These are phyloP conservation scores for Drosophila testacea DNA, from an alignment of 2,888 invertebrate species.

Conservation along the genomic window DNA sequence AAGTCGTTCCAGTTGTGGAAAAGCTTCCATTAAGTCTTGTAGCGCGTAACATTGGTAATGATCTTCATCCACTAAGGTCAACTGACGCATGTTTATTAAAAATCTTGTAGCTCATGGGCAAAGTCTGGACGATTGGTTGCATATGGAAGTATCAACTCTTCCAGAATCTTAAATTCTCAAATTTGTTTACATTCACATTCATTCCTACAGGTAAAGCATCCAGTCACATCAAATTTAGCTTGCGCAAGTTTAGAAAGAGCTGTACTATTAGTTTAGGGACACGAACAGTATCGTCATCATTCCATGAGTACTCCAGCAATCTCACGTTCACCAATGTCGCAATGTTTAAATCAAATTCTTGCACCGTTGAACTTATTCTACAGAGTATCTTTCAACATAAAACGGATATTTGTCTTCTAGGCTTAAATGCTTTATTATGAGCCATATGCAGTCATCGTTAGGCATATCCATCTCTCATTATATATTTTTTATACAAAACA, in stretches of 20 bases:
- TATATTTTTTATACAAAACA: neutral
- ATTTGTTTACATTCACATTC: neutral
- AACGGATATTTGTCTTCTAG: constrained; percentile 25
- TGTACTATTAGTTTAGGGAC: neutral
- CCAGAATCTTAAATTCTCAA: constrained; percentile 1
- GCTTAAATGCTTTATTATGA: constrained; percentile 24
- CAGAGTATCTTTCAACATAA: constrained; percentile 17
- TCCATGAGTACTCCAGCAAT: constrained; percentile 8
- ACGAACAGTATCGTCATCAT: neutral
- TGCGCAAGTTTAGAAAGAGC: constrained; percentile 3
- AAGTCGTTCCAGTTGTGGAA: constrained; percentile 24
- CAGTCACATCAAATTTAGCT: constrained; percentile 15
- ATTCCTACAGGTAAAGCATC: too few species aligned
- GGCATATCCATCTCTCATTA: constrained; percentile 12
- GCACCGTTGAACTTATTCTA: constrained; percentile 17
- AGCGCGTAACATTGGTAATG: neutral
- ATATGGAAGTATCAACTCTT: constrained; percentile 10
- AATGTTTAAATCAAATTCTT: neutral
- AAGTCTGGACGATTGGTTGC: too few species aligned
- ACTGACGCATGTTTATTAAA: constrained; percentile 3
- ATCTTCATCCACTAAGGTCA: constrained; percentile 27
- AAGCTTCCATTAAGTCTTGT: neutral
- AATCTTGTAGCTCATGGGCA: neutral
- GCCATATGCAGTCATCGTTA: constrained; percentile 30
- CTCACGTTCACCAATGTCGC: neutral